These are phyloP conservation scores for Ips nitidus DNA, from an alignment of 1,140 invertebrate genomes.

Conservation along the genomic window DNA sequence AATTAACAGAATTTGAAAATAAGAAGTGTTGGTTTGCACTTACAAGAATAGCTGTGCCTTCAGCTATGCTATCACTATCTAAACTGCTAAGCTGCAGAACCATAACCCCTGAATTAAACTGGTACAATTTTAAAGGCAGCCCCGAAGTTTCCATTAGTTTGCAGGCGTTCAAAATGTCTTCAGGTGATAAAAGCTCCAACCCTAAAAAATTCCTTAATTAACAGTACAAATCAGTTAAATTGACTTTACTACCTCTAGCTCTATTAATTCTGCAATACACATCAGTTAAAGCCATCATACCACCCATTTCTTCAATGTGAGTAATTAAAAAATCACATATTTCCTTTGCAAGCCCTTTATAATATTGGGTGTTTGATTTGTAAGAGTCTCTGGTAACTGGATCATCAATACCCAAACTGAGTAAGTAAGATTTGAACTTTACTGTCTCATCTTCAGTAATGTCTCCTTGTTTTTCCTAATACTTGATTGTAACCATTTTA, in stretches of 20 bases:
- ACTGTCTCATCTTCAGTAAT: constrained; percentile 98
- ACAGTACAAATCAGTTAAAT: not conserved
- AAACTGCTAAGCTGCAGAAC: constrained; percentile 82
- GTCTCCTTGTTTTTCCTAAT: constrained; percentile 88
- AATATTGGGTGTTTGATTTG: constrained; percentile 85
- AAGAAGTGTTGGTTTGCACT: constrained; percentile 38
- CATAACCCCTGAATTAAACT: constrained; percentile 89
- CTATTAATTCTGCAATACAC: constrained; percentile 95
- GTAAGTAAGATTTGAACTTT: constrained; percentile 91
- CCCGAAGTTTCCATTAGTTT: constrained; percentile 63
- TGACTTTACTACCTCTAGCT: constrained; percentile 61
- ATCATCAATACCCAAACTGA: constrained; percentile 96
- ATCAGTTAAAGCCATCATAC: constrained; percentile 96
- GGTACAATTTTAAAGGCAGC: constrained; percentile 76
- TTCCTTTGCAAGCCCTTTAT: constrained; percentile 83
- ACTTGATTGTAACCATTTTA: constrained; percentile 39
- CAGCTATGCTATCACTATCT: constrained; percentile 74
- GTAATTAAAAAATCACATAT: constrained; percentile 79
- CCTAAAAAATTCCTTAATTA: constrained; percentile 45
- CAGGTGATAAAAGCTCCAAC: constrained; percentile 87
- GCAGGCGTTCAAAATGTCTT: constrained; percentile 93
- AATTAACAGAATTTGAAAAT: constrained; percentile 40
- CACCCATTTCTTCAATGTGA: constrained; percentile 86
- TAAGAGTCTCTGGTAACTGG: constrained; percentile 92
- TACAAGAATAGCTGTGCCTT: constrained; percentile 72